phyloP scores from a whole-genome alignment of 30 jellyfish, hydroid and myxozoan genomes.

The Pseudorhiza aurosa region DNA sequence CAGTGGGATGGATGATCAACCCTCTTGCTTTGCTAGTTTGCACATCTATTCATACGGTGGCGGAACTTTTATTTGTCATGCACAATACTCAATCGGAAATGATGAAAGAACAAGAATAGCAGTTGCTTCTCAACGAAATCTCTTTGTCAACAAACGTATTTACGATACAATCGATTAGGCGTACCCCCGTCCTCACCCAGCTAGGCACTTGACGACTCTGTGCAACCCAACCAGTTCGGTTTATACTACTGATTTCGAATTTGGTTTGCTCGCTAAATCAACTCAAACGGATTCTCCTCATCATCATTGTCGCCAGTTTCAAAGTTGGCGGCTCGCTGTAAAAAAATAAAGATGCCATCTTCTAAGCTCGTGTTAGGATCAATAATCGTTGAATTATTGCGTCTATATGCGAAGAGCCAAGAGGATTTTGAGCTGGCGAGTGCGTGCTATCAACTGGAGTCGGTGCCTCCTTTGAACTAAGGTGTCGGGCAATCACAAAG shows the following conservation, averaged over 20 bases:
- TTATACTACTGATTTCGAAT: background rate
- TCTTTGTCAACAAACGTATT: conserved; percentile 54
- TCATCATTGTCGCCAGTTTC: conserved; percentile 34
- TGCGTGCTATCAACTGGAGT: conserved; percentile 39
- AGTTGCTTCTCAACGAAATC: conserved; percentile 42
- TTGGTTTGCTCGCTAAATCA: background rate
- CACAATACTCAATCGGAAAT: conserved; percentile 30
- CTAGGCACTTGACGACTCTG: background rate
- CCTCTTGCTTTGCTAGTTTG: background rate
- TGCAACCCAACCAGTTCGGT: background rate
- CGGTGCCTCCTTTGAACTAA: conserved; percentile 59
- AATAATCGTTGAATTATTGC: conserved; percentile 27
- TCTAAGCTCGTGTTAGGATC: conserved; percentile 10
- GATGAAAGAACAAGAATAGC: conserved; percentile 31
- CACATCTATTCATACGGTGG: conserved; percentile 28
- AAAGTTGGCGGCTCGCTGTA: conserved; percentile 32
- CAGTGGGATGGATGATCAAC: background rate
- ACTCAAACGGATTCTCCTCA: conserved; percentile 16
- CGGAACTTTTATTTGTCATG: conserved; percentile 16
- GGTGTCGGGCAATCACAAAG: conserved; percentile 54
- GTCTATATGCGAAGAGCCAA: conserved; percentile 52
- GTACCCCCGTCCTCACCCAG: conserved; percentile 33
- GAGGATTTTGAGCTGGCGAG: conserved; percentile 31
- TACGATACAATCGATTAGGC: background rate
- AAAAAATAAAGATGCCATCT: conserved; percentile 11